These are phyloP conservation scores for Sylvilagus bachmani DNA, from an alignment of 2,113 vertebrate genomes.

Conservation along the genomic window DNA sequence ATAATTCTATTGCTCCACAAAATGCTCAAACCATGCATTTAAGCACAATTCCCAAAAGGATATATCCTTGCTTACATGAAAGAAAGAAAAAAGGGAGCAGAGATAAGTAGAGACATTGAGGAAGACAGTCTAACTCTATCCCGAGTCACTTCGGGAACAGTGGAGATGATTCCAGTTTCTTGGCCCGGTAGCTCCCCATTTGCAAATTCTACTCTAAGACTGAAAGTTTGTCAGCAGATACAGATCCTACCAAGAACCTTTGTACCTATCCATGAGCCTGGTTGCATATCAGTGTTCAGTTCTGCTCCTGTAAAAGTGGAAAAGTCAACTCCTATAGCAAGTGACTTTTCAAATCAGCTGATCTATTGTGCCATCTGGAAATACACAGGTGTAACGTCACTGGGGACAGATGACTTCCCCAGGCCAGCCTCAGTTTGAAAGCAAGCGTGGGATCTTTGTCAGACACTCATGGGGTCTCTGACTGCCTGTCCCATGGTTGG, in stretches of 20 bases:
- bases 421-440: neutral
- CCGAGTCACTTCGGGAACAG: neutral
- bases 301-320: neutral
- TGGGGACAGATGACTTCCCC: too few species aligned
- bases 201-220: neutral
- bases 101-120: neutral
- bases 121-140: neutral
- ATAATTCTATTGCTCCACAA: constrained; percentile 38
- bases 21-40: constrained; percentile 51
- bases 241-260: neutral
- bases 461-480: too few species aligned
- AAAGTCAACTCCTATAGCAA: neutral
- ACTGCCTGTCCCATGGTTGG: accelerated
- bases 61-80: neutral
- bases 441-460: neutral
- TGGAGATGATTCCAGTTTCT: neutral
- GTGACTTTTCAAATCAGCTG: neutral
- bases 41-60: constrained; percentile 6
- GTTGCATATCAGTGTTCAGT: neutral
- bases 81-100: neutral
- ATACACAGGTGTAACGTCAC: accelerated
- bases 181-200: neutral
- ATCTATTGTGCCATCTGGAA: neutral
- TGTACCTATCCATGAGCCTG: neutral
- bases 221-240: neutral